These are phyloP conservation scores for Trichomycterus rosablanca DNA, from an alignment of 2,113 vertebrate species.

Conservation along the genomic window DNA sequence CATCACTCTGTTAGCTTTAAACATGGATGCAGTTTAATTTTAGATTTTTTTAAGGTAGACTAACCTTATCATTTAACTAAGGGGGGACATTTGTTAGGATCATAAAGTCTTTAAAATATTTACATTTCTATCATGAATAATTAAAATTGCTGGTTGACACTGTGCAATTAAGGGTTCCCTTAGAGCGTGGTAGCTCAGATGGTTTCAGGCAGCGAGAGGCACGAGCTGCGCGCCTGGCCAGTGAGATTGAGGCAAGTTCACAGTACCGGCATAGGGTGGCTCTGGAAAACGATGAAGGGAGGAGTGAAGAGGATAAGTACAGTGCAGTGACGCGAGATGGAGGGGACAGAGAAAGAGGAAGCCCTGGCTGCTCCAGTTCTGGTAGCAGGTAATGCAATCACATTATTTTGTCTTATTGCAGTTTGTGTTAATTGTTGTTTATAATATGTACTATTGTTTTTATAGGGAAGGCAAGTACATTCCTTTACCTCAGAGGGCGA, in stretches of 20 bases:
- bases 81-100: no score
- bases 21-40: no score
- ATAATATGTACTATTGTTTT: not conserved
- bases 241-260: slow-evolving; percentile 83
- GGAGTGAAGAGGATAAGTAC: slow-evolving; percentile 83
- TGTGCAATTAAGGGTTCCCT: slow-evolving; percentile 82
- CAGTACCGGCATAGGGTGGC: slow-evolving; percentile 78
- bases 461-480: slow-evolving; percentile 83
- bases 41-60: no score
- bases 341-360: slow-evolving; percentile 60
- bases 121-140: no score
- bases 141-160: no score
- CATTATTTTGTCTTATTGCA: not conserved
- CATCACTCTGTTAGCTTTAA: no score
- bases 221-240: slow-evolving; percentile 78
- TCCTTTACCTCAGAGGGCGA: slow-evolving; percentile 80
- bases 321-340: slow-evolving; percentile 73
- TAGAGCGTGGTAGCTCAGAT: slow-evolving; percentile 81
- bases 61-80: no score
- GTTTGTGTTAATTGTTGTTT: not conserved
- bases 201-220: slow-evolving; percentile 80
- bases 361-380: slow-evolving; percentile 62
- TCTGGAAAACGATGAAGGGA: slow-evolving; percentile 84
- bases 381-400: slow-evolving; percentile 54
- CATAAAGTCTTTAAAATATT: no score